Percentiles rank a stretch among this genome's conserved stretches.
Evolutionary conservation across 1,140 invertebrate species (phyloP).

Genomic region (Eufriesea mexicana): DNA sequence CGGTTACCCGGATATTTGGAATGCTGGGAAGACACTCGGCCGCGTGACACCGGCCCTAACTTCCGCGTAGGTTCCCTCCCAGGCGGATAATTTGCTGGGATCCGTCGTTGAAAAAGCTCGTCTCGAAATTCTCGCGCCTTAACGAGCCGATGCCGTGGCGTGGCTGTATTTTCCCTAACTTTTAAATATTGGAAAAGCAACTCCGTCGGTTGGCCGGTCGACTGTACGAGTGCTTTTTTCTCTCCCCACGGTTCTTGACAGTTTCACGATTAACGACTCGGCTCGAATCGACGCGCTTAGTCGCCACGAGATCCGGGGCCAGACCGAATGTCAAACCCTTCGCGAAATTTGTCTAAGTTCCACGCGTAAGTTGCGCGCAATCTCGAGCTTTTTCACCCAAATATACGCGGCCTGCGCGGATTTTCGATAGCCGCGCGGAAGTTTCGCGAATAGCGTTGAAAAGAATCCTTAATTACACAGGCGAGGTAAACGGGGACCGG

Average conservation of each 20-base stretch:
- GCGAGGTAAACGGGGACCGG: background rate
- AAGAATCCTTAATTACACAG: background rate
- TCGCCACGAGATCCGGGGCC: background rate
- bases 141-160: conserved; percentile 1
- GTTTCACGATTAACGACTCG: conserved; percentile 45
- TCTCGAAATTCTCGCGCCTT: conserved; percentile 9
- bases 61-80: background rate
- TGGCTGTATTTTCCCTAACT: conserved; percentile 23
- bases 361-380: background rate
- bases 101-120: background rate
- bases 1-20: background rate
- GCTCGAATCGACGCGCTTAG: conserved; percentile 7
- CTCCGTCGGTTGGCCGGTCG: background rate
- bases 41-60: no score
- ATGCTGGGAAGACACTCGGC: background rate
- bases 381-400: background rate
- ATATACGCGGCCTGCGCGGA: background rate
- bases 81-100: background rate
- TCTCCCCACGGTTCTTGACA: conserved; percentile 33
- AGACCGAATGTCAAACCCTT: background rate
- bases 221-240: conserved; percentile 8
- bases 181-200: conserved; percentile 45
- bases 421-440: background rate
- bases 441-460: background rate
- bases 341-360: background rate